These are phyloP conservation scores for Labia minor DNA, from an alignment of 2,888 invertebrate genomes.

Conservation along the genomic window DNA sequence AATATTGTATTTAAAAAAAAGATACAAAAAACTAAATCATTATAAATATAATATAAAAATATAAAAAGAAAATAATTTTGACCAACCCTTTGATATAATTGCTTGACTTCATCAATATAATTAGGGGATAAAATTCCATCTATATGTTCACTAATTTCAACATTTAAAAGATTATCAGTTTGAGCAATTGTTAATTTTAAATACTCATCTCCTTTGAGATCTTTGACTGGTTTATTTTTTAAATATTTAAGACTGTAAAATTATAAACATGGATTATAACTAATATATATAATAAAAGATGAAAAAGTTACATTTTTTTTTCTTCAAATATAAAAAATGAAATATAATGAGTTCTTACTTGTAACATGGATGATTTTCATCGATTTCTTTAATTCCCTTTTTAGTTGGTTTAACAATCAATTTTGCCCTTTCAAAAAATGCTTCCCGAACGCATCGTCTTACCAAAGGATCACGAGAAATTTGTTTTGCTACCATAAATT, in stretches of 20 bases:
- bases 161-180: slow-evolving; percentile 66
- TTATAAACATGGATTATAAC: slow-evolving; percentile 16
- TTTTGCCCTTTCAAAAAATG: slow-evolving; percentile 79
- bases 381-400: slow-evolving; percentile 86
- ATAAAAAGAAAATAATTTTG: neutral
- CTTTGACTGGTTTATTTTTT: slow-evolving; percentile 82
- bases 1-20: slow-evolving; percentile 25
- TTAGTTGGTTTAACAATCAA: slow-evolving; percentile 73
- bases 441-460: slow-evolving; percentile 71
- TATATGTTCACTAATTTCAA: slow-evolving; percentile 61
- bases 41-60: neutral
- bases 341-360: slow-evolving; percentile 35
- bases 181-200: slow-evolving; percentile 70
- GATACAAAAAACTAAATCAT: neutral
- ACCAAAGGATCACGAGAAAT: slow-evolving; percentile 84
- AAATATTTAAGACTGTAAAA: slow-evolving; percentile 73
- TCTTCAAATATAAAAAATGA: slow-evolving; percentile 17
- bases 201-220: slow-evolving; percentile 81
- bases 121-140: slow-evolving; percentile 65
- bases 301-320: slow-evolving; percentile 8
- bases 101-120: slow-evolving; percentile 82
- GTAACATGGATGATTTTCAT: slow-evolving; percentile 83
- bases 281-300: slow-evolving; percentile 1
- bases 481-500: slow-evolving; percentile 91
- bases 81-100: slow-evolving; percentile 63